Percentiles rank a stretch among this genome's conserved stretches.
phyloP scores from a whole-genome alignment of 2,113 vertebrate genomes.

The Brachyhypopomus occidentalis region DNA sequence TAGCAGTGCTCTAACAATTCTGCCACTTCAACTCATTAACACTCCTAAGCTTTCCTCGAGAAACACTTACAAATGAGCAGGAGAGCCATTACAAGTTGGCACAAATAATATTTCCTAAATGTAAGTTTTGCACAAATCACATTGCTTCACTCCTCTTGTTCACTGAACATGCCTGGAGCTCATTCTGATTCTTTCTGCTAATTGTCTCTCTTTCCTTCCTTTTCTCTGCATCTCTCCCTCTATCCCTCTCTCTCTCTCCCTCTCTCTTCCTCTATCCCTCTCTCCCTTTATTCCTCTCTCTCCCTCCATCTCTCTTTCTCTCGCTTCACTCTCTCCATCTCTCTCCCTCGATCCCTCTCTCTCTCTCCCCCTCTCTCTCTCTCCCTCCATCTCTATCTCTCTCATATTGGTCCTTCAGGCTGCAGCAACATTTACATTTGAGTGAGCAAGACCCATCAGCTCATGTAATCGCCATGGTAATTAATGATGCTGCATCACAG shows the following conservation, averaged over 20 bases:
- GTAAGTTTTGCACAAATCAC: neutral
- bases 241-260: too few relatives aligned
- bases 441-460: conserved; percentile 26
- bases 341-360: too few relatives aligned
- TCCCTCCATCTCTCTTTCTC: neutral
- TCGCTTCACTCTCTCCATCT: too few relatives aligned
- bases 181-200: neutral
- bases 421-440: conserved; percentile 25
- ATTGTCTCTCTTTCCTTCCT: neutral
- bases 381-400: conserved; percentile 1
- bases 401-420: neutral
- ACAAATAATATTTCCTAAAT: neutral
- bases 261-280: too few relatives aligned
- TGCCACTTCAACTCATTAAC: neutral
- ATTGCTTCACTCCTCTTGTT: neutral
- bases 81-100: conserved; percentile 4
- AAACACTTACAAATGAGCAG: neutral
- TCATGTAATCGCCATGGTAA: conserved; percentile 36
- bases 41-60: neutral
- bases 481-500: conserved; percentile 41
- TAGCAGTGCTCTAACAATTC: neutral
- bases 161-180: neutral
- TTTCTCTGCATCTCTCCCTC: too few relatives aligned
- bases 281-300: neutral
- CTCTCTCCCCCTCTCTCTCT: neutral